These are phyloP conservation scores for Hyles lineata DNA, from an alignment of 2,888 invertebrate species.

Conservation along the genomic window DNA sequence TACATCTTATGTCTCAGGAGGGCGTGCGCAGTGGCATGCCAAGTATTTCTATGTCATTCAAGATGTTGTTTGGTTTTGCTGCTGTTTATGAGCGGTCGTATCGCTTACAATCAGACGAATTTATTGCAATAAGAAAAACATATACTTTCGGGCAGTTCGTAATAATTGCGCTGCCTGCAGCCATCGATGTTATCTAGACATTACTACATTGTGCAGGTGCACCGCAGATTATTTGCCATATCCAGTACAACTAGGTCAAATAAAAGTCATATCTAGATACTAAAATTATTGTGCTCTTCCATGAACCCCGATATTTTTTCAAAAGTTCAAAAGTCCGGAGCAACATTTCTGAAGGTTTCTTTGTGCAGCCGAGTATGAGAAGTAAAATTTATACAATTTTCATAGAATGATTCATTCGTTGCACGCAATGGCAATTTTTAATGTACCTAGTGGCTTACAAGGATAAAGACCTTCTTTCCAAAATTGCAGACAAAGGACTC, in stretches of 20 bases:
- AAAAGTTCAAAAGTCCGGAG: not conserved
- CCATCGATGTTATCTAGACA: no score
- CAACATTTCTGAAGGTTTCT: not conserved
- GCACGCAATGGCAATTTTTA: conserved; percentile 15
- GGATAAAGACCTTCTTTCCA: conserved; percentile 48
- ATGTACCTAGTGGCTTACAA: conserved; percentile 48
- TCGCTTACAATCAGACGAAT: no score
- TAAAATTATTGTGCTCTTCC: not conserved
- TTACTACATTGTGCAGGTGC: no score
- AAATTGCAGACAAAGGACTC: conserved; percentile 28
- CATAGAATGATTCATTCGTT: conserved; percentile 5
- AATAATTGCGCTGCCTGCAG: no score
- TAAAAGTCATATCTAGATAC: not conserved
- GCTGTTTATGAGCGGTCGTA: no score
- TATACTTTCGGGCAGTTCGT: no score
- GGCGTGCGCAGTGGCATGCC: no score
- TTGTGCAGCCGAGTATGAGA: not conserved
- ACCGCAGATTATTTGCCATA: not conserved
- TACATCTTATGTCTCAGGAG: no score
- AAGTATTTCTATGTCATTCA: no score
- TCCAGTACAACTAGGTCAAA: not conserved
- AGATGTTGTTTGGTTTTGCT: no score
- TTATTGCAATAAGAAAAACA: no score
- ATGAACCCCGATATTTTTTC: not conserved
- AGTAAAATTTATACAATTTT: conserved; percentile 27